phyloP scores from a whole-genome alignment of 2,888 invertebrate genomes.

The Eurytoma adleriae region DNA sequence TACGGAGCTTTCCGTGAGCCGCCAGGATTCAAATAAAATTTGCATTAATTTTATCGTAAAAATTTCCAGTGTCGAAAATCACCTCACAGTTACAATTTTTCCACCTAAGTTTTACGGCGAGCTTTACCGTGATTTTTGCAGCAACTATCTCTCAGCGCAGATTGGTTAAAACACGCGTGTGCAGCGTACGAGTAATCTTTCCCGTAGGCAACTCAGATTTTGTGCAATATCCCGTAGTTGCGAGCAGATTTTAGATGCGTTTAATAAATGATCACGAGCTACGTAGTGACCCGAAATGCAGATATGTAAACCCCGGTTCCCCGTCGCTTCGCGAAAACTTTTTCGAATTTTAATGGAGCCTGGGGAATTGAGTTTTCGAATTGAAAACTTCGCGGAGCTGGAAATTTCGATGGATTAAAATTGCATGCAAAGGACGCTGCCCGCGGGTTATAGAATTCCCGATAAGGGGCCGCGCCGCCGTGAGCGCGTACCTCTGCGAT shows the following conservation, averaged over 20 bases:
- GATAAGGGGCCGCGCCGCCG: background rate
- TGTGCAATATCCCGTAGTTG: background rate
- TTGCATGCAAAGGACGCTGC: slow-evolving; percentile 28
- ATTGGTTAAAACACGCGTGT: background rate
- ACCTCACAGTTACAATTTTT: no score
- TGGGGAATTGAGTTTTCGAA: slow-evolving; percentile 31
- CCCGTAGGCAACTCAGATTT: slow-evolving; percentile 8
- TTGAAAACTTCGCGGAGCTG: slow-evolving; percentile 27
- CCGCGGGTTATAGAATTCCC: slow-evolving; percentile 13
- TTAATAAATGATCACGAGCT: background rate
- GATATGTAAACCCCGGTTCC: background rate
- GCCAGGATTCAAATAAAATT: no score
- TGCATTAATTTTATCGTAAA: no score
- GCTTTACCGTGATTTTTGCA: no score
- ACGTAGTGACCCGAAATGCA: background rate
- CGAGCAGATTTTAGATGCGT: background rate
- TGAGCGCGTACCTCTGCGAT: background rate
- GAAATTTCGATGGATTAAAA: slow-evolving; percentile 36
- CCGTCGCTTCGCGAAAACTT: slow-evolving; percentile 20
- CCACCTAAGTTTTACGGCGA: no score
- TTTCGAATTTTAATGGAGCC: slow-evolving; percentile 23
- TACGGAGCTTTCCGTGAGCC: no score
- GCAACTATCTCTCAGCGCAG: no score
- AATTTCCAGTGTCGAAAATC: no score
- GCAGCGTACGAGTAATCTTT: slow-evolving; percentile 2